Percentiles rank a stretch among this genome's conserved stretches.
These are phyloP conservation scores for Calonectris borealis DNA, from an alignment of 2,113 vertebrate genomes.

Conservation along the genomic window DNA sequence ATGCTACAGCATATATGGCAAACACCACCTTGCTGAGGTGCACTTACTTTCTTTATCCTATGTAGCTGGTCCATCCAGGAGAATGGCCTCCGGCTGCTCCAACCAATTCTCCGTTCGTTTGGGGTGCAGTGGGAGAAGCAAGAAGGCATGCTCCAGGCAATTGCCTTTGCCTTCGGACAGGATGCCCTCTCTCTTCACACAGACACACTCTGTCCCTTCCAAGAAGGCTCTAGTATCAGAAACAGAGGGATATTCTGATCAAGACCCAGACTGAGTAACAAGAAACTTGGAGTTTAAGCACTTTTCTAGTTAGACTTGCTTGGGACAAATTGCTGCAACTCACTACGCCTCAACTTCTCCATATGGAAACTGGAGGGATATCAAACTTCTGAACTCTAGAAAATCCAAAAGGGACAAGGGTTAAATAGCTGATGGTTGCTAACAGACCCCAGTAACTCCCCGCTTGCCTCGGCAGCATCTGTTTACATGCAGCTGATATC, in stretches of 20 bases:
- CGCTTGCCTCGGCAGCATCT: not conserved
- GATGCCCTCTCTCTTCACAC: not conserved
- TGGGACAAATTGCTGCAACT: not conserved
- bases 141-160: not conserved
- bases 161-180: not conserved
- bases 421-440: not conserved
- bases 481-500: not conserved
- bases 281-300: not conserved
- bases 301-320: not conserved
- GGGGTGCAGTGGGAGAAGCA: not conserved
- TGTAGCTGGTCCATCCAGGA: not conserved
- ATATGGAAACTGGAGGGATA: not conserved
- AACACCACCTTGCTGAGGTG: not conserved
- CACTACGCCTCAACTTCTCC: not conserved
- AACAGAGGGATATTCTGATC: not conserved
- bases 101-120: not conserved
- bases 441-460: not conserved
- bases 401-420: not conserved
- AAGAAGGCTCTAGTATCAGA: not conserved
- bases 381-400: not conserved
- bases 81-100: not conserved
- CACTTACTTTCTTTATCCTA: not conserved
- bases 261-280: not conserved
- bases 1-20: not conserved
- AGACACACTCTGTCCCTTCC: not conserved